Evolutionary conservation across 1,140 invertebrate species (phyloP).

Genomic region (Conopomorpha cramerella): DNA sequence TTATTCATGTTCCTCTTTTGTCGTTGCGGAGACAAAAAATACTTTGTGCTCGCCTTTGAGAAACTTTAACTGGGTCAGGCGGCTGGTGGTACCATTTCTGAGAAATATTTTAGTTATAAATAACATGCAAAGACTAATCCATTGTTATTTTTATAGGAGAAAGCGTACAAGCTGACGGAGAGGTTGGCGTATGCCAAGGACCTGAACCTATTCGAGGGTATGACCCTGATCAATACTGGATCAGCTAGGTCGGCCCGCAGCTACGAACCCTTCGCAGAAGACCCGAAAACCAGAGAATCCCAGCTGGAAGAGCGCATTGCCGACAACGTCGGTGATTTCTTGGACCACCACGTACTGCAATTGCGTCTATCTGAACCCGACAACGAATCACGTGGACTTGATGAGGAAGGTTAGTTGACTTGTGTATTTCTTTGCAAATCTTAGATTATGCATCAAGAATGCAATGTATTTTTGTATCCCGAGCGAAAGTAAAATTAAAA

Average conservation of each 20-base stretch:
- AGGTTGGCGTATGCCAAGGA: slow-evolving; percentile 31
- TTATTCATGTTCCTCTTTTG: too few relatives aligned
- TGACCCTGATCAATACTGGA: slow-evolving; percentile 40
- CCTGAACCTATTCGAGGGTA: slow-evolving; percentile 36
- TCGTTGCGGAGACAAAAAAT: too few relatives aligned
- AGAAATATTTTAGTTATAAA: too few relatives aligned
- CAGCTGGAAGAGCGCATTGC: slow-evolving; percentile 46
- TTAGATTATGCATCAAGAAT: slow-evolving; percentile 2
- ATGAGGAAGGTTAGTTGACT: slow-evolving; percentile 40
- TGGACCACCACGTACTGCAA: slow-evolving; percentile 46
- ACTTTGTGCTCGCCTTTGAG: too few relatives aligned
- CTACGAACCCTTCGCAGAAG: slow-evolving; percentile 40
- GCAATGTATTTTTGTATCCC: slow-evolving; percentile 1
- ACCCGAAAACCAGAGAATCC: slow-evolving; percentile 39
- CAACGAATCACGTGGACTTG: slow-evolving; percentile 31
- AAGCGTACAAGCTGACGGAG: slow-evolving; percentile 42
- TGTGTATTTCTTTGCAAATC: not conserved
- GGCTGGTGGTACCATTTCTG: too few relatives aligned
- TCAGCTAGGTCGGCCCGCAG: slow-evolving; percentile 40
- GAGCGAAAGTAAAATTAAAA: too few relatives aligned
- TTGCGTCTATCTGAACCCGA: slow-evolving; percentile 32
- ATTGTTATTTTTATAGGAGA: slow-evolving; percentile 40
- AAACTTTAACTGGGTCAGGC: too few relatives aligned
- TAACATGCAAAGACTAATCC: too few relatives aligned
- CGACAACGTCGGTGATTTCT: slow-evolving; percentile 42